Conservation (phyloP, 2,888 invertebrate genomes). For the Drosophila prostipennis region DNA sequence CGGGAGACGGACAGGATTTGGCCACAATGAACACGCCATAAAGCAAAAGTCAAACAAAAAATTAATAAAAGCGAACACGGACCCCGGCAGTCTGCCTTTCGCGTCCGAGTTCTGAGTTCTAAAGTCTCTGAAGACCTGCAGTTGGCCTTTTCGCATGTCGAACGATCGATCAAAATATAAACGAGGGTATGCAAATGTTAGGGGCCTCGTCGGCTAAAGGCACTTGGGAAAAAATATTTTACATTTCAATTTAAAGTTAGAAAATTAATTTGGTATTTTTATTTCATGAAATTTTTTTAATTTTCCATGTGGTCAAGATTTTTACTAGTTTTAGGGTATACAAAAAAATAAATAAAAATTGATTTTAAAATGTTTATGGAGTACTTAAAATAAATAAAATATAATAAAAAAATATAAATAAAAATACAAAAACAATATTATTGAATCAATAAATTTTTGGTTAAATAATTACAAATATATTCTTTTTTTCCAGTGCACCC, state of each 20-base stretch:
- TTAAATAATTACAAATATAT: background rate
- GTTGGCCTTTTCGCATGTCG: slow-evolving; percentile 71
- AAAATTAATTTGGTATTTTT: background rate
- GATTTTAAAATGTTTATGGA: no score
- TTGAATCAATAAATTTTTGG: background rate
- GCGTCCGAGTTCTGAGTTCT: slow-evolving; percentile 19
- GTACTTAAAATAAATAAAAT: background rate
- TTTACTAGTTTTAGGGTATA: no score
- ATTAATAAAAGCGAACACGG: slow-evolving; percentile 69
- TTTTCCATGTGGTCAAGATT: no score
- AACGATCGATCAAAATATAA: slow-evolving; percentile 77
- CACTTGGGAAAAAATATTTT: slow-evolving; percentile 1
- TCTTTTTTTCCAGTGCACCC: background rate
- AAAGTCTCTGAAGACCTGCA: slow-evolving; percentile 48
- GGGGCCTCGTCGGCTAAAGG: slow-evolving; percentile 13
- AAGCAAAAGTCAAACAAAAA: slow-evolving; percentile 81
- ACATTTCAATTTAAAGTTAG: background rate
- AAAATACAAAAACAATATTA: no score
- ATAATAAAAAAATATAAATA: background rate
- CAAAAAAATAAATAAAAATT: no score
- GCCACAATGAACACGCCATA: slow-evolving; percentile 77
- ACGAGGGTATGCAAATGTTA: slow-evolving; percentile 71
- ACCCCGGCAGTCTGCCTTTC: slow-evolving; percentile 12
- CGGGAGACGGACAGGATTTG: slow-evolving; percentile 45
- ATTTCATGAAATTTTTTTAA: no score